phyloP scores from a whole-genome alignment of 2,888 invertebrate species.

The Nephrotoma guestfalica region DNA sequence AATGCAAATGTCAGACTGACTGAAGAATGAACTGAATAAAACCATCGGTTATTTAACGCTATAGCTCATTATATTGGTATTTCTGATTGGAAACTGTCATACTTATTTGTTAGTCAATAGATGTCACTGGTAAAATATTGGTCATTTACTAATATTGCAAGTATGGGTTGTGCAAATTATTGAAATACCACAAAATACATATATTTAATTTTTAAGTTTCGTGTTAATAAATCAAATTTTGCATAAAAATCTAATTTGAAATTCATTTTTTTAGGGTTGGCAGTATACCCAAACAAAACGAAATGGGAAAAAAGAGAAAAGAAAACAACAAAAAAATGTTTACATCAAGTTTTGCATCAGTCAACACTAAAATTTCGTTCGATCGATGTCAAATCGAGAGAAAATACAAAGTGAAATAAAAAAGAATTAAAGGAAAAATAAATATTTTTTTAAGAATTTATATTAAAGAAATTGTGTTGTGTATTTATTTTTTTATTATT shows the following conservation, averaged over 20 bases:
- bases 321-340: background rate
- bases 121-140: background rate
- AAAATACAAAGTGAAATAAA: slow-evolving; percentile 8
- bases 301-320: background rate
- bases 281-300: background rate
- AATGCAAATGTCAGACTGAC: background rate
- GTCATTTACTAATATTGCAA: background rate
- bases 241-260: background rate
- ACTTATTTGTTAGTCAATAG: background rate
- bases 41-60: background rate
- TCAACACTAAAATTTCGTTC: slow-evolving; percentile 3
- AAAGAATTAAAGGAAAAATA: slow-evolving; percentile 5
- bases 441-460: background rate
- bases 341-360: background rate
- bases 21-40: background rate
- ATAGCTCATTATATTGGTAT: background rate
- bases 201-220: too few species aligned
- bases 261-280: background rate
- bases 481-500: slow-evolving; percentile 1
- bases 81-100: background rate
- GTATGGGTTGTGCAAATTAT: too few species aligned
- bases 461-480: slow-evolving; percentile 4
- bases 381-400: slow-evolving; percentile 12
- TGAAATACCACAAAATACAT: too few species aligned
- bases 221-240: background rate